These are phyloP conservation scores for Stigmatopora nigra DNA, from an alignment of 2,113 vertebrate genomes.

Conservation along the genomic window DNA sequence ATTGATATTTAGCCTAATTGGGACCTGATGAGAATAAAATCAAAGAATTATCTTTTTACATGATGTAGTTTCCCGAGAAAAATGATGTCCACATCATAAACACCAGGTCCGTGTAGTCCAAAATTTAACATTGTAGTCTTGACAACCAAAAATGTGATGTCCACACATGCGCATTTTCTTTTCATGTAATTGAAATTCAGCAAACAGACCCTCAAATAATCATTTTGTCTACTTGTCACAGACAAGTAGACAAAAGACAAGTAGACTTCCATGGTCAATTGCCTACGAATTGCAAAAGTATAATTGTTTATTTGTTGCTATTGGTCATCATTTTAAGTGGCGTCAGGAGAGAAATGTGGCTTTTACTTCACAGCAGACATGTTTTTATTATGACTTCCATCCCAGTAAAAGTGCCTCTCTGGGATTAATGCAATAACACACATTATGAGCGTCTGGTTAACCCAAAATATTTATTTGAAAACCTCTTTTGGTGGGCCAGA, in stretches of 20 bases:
- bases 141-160: too few species aligned
- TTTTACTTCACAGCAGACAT: conserved; percentile 12
- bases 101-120: too few species aligned
- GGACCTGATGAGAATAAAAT: too few species aligned
- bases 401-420: background rate
- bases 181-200: background rate
- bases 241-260: too few species aligned
- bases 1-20: too few species aligned
- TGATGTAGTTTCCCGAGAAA: too few species aligned
- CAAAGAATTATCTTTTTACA: too few species aligned
- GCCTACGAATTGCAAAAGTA: background rate
- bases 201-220: background rate
- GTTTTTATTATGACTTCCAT: background rate
- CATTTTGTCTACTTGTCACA: background rate
- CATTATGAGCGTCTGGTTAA: conserved; percentile 3
- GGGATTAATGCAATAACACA: conserved; percentile 4
- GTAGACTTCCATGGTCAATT: background rate
- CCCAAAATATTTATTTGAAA: conserved; percentile 10
- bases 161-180: background rate
- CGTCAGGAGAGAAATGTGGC: conserved; percentile 7
- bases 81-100: background rate
- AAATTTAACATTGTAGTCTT: too few species aligned
- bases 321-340: background rate
- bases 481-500: conserved; percentile 3
- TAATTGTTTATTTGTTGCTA: background rate